Base-by-base conservation (phyloP, 2,113 vertebrate genomes). In the Hymenochirus boettgeri region DNA sequence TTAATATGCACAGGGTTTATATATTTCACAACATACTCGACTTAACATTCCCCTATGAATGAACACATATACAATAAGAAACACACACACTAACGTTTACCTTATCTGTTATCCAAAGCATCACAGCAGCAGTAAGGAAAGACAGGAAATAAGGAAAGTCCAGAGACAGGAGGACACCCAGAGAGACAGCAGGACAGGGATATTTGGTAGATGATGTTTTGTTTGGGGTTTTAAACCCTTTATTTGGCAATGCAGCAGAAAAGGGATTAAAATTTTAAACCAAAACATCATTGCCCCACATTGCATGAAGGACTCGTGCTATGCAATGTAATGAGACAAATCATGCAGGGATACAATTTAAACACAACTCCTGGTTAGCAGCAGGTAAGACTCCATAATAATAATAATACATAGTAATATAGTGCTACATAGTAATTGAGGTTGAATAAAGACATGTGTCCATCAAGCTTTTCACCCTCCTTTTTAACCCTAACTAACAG, bases 261-360 rank as follows among this genome's bases (percentile, higher is more conserved):
- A 63, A 63, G 63, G 63, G 63, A 42, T 65, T 50, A 65, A 57
- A 65, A 35, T 37, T 50, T 9, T n/a, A 18, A 60, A 5, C 4
- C 8, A 60, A 67, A 69, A 69, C 65, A 58, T 66, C 31, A 27
- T n/a, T 18, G n/a, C 23, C 54, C 54, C 57, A 15, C 18, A 69
- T 29, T 52, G 57, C 65, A 69, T 53, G 51, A 69, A 60, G 35
- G 53, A 39, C 13, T 10, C 65, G 60, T 53, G 31, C 56, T 27
- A 69, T 60, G 65, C 65, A 60, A 31, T 53, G 35, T 24, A 39
- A 53, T 53, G 5, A 48, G 13, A 45, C 23, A n/a, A 24, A 19
- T 27, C 25, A 69, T n/a, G 57, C 65, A 45, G 24, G 19, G 57
- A 57, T 60, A 60, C 29, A 69, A 11, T 17, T n/a, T 37, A 9